These are phyloP conservation scores for Halcyon badia DNA, from an alignment of 2,797 vertebrate genomes.

Conservation along the genomic window DNA sequence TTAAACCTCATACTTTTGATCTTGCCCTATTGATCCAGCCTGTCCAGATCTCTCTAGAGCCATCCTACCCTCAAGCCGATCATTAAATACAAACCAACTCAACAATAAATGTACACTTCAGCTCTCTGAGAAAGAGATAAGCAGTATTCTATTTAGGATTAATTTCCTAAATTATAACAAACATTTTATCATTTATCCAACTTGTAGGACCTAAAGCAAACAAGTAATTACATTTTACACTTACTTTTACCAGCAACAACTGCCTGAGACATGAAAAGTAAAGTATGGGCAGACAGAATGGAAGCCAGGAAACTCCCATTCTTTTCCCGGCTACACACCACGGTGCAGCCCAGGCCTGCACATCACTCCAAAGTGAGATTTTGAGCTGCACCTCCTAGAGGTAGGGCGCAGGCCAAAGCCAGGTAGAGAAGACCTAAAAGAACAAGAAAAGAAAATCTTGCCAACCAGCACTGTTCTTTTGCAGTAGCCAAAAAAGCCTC, in stretches of 20 bases:
- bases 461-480: background rate
- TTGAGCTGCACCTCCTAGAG: background rate
- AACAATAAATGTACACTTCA: background rate
- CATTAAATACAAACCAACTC: background rate
- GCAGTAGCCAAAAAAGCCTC: background rate
- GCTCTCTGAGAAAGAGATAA: background rate
- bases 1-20: too few species aligned
- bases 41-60: too few species aligned
- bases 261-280: background rate
- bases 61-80: background rate
- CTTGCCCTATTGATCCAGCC: too few species aligned
- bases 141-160: background rate
- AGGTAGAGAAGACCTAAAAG: background rate
- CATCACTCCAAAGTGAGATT: background rate
- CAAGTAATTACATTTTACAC: background rate
- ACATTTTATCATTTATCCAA: background rate
- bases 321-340: background rate
- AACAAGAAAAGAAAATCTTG: background rate
- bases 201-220: background rate
- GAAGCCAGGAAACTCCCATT: background rate
- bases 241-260: background rate
- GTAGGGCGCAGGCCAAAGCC: background rate
- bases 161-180: background rate
- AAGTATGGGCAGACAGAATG: background rate
- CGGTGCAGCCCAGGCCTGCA: background rate